Conservation (phyloP, 2,797 vertebrate genomes). For the Gastrophryne carolinensis region DNA sequence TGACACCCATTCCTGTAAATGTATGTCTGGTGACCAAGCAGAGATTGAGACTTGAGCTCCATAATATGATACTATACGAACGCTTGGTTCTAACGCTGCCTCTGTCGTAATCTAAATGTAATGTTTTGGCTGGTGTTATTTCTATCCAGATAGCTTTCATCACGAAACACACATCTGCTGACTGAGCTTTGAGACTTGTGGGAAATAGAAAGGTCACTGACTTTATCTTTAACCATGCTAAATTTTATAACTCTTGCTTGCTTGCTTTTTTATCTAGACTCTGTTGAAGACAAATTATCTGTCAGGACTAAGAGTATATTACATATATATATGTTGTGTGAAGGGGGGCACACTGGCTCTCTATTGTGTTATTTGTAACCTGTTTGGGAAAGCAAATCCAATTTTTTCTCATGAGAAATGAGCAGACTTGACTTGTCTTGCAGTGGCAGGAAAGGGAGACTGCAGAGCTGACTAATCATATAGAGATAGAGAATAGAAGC, state of each 20-base stretch:
- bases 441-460: conserved; percentile 3
- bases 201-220: neutral
- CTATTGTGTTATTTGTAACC: conserved; percentile 27
- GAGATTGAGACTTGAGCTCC: too few relatives aligned
- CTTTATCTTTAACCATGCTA: conserved; percentile 16
- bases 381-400: conserved; percentile 22
- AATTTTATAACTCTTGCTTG: conserved; percentile 20
- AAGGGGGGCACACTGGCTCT: neutral
- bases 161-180: conserved; percentile 2
- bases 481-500: neutral
- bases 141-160: neutral
- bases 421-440: conserved; percentile 17
- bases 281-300: conserved; percentile 40
- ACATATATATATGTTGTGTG: conserved; percentile 16
- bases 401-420: conserved; percentile 37
- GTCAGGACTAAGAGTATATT: conserved; percentile 6
- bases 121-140: neutral
- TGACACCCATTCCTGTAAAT: too few relatives aligned
- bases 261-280: conserved; percentile 15
- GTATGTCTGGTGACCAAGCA: too few relatives aligned
- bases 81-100: too few relatives aligned
- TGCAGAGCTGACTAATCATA: neutral
- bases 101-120: neutral
- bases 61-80: too few relatives aligned
- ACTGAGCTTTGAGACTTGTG: conserved; percentile 1